phyloP scores from a whole-genome alignment of 2,113 vertebrate genomes.

The Plestiodon gilberti region DNA sequence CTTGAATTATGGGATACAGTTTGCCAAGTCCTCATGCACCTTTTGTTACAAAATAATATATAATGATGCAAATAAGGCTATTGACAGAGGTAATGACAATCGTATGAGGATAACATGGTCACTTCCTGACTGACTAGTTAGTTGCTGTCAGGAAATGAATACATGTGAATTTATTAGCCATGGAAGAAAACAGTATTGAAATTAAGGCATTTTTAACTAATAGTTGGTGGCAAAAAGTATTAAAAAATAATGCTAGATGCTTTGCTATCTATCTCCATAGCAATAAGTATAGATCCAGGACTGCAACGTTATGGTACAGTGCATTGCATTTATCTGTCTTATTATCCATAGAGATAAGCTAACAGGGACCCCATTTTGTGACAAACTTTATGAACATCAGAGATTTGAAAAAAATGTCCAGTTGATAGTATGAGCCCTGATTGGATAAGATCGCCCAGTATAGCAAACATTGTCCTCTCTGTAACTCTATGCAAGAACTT shows the following conservation, averaged over 20 bases:
- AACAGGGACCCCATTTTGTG: not conserved
- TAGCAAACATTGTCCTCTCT: not conserved
- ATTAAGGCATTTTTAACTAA: not conserved
- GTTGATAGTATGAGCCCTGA: not conserved
- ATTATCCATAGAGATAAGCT: not conserved
- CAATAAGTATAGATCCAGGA: not conserved
- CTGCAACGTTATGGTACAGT: not conserved
- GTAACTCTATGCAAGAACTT: no score
- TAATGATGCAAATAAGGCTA: slow-evolving; percentile 15
- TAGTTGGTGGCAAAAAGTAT: slow-evolving; percentile 4
- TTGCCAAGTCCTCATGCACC: not conserved
- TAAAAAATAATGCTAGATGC: not conserved
- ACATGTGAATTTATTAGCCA: slow-evolving; percentile 1
- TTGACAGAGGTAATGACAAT: slow-evolving; percentile 3
- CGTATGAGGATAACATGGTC: not conserved
- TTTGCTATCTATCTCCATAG: not conserved
- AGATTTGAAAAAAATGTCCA: not conserved
- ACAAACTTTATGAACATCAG: not conserved
- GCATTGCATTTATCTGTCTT: not conserved
- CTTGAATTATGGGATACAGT: not conserved
- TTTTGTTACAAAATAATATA: slow-evolving; percentile 13
- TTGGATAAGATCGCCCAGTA: not conserved
- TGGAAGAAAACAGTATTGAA: not conserved
- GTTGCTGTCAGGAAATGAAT: slow-evolving; percentile 4
- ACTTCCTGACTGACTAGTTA: not conserved